Percentiles rank a stretch among this genome's conserved stretches.
phyloP scores from a whole-genome alignment of 2,113 vertebrate genomes.

The Amazona vittata region DNA sequence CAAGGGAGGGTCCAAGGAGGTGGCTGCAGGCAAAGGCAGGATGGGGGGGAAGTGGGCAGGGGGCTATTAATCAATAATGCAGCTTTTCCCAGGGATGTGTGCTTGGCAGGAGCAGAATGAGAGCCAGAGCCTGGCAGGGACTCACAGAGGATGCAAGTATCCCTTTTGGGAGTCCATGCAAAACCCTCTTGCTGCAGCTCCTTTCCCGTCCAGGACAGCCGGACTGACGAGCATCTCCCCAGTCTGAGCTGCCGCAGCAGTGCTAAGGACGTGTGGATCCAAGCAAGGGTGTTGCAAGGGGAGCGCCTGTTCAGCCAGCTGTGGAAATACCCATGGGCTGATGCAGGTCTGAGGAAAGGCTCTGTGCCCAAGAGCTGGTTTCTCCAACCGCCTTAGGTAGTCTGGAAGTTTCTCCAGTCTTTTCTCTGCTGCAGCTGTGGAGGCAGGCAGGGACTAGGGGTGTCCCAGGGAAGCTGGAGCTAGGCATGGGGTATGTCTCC shows the following conservation, averaged over 20 bases:
- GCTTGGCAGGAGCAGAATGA: background rate
- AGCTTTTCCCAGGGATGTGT: fast-evolving
- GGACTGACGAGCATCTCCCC: background rate
- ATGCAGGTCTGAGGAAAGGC: background rate
- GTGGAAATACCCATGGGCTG: background rate
- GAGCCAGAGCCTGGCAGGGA: background rate
- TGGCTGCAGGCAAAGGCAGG: background rate
- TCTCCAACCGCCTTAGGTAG: background rate
- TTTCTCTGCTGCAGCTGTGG: background rate
- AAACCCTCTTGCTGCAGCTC: background rate
- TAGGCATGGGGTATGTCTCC: fast-evolving
- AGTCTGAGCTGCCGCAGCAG: background rate
- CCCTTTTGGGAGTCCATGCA: background rate
- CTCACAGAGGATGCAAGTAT: background rate
- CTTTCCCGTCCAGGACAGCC: background rate
- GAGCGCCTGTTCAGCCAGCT: fast-evolving
- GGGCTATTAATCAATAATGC: background rate
- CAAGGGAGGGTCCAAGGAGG: background rate
- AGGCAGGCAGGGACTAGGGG: background rate
- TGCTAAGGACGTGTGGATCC: fast-evolving
- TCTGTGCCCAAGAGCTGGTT: background rate
- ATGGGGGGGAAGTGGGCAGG: background rate
- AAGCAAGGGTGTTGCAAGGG: background rate
- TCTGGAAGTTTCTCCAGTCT: background rate
- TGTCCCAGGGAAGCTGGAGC: fast-evolving